Conservation (phyloP, 1,140 invertebrate species). For the Rhopalosiphum padi region DNA sequence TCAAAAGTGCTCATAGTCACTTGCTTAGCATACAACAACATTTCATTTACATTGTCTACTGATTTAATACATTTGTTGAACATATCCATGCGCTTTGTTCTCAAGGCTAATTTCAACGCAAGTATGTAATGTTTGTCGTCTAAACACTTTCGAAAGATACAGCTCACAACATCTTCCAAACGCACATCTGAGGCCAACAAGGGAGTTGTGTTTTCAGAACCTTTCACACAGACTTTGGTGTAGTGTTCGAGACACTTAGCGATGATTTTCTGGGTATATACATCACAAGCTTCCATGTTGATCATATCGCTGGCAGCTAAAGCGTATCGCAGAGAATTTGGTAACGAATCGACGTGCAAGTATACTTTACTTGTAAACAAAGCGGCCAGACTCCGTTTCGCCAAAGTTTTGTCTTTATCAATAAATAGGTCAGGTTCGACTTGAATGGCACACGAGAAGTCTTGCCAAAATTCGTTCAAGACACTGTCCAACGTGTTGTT, state of each 20-base stretch:
- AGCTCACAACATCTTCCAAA: slow-evolving; percentile 91
- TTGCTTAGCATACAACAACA: slow-evolving; percentile 94
- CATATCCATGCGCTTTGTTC: slow-evolving; percentile 95
- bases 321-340: slow-evolving; percentile 93
- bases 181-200: slow-evolving; percentile 82
- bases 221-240: slow-evolving; percentile 81
- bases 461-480: slow-evolving; percentile 98
- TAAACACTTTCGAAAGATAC: slow-evolving; percentile 95
- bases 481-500: slow-evolving; percentile 88
- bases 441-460: slow-evolving; percentile 96
- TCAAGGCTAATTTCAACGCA: slow-evolving; percentile 90
- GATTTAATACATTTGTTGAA: slow-evolving; percentile 90
- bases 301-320: slow-evolving; percentile 91
- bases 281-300: slow-evolving; percentile 89
- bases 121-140: slow-evolving; percentile 94
- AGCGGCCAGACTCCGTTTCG: slow-evolving; percentile 89
- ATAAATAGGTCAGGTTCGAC: slow-evolving; percentile 91
- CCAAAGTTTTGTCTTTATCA: slow-evolving; percentile 89
- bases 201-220: slow-evolving; percentile 67
- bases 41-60: slow-evolving; percentile 87
- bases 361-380: slow-evolving; percentile 98
- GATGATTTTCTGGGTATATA: slow-evolving; percentile 97
- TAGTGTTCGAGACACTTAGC: slow-evolving; percentile 96
- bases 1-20: slow-evolving; percentile 95
- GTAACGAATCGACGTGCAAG: slow-evolving; percentile 95